Percentiles rank a stretch among this genome's conserved stretches.
Evolutionary conservation across 2,888 invertebrate genomes (phyloP).

Genomic region (Athripsodes cinereus): DNA sequence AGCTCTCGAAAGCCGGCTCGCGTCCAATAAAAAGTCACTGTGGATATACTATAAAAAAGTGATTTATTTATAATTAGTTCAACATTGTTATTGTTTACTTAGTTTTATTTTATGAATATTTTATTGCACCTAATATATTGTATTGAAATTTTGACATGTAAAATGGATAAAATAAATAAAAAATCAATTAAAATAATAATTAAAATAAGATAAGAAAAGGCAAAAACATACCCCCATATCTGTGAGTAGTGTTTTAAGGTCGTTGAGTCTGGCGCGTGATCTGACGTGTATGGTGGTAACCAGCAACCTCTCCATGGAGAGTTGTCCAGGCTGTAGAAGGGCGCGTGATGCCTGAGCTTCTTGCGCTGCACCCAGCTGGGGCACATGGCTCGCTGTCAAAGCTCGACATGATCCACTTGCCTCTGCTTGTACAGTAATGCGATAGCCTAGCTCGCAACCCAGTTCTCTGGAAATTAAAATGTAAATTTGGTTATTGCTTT

Average conservation of each 20-base stretch:
- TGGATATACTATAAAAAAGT: no score
- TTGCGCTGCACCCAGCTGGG: constrained; percentile 49
- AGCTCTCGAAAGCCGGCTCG: no score
- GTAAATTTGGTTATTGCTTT: background rate
- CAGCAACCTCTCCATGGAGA: constrained; percentile 91
- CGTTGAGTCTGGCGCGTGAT: constrained; percentile 75
- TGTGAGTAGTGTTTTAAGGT: constrained; percentile 72
- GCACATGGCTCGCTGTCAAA: constrained; percentile 64
- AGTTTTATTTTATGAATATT: no score
- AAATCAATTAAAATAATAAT: no score
- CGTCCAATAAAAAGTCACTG: no score
- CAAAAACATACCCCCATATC: constrained; percentile 47
- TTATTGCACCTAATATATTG: no score
- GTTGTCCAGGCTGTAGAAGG: constrained; percentile 79
- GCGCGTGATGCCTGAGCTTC: constrained; percentile 63
- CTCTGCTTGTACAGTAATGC: constrained; percentile 84
- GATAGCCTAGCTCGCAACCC: constrained; percentile 81
- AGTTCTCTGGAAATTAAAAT: constrained; percentile 58
- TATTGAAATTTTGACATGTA: no score
- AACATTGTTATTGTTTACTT: no score
- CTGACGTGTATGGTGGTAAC: constrained; percentile 94
- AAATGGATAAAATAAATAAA: no score
- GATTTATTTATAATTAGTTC: no score
- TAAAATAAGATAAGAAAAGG: background rate
- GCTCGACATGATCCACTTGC: constrained; percentile 64